A percentile compares a stretch with the other conserved stretches of the same genome.
Conservation (phyloP, 2,797 vertebrate species). For the Brachyrhaphis roseni region DNA sequence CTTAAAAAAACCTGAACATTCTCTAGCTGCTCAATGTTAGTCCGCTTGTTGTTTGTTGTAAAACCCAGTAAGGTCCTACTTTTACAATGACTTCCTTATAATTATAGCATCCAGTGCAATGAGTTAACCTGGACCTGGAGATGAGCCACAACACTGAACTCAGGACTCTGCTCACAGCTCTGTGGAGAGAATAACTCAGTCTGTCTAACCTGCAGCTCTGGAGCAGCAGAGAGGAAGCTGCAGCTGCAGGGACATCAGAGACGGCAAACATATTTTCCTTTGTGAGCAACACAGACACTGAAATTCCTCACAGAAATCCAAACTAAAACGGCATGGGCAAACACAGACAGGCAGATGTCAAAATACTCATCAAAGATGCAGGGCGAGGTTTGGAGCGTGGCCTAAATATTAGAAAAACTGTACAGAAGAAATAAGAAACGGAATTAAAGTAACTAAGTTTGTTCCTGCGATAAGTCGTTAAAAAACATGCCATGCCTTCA, state of each 20-base stretch:
- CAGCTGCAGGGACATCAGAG: not conserved
- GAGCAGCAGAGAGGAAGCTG: not conserved
- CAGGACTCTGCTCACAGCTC: not conserved
- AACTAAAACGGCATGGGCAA: too few species aligned
- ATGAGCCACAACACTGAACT: not conserved
- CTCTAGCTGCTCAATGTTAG: not conserved
- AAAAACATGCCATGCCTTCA: too few species aligned
- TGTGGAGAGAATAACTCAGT: not conserved
- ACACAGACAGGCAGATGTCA: too few species aligned
- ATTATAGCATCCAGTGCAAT: not conserved
- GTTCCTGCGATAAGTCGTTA: too few species aligned
- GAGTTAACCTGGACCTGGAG: not conserved
- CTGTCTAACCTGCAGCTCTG: not conserved
- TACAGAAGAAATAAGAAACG: too few species aligned
- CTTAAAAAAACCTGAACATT: not conserved
- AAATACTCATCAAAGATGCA: too few species aligned
- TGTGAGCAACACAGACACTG: too few species aligned
- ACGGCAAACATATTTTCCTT: too few species aligned
- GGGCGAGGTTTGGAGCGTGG: too few species aligned
- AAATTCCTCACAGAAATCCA: too few species aligned
- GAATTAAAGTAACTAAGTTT: too few species aligned
- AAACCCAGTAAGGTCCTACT: not conserved
- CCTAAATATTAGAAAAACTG: too few species aligned
- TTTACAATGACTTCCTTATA: not conserved
- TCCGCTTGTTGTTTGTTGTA: not conserved